Base-by-base conservation (phyloP, 2,888 invertebrate species). In the Argyresthia goedartella region DNA sequence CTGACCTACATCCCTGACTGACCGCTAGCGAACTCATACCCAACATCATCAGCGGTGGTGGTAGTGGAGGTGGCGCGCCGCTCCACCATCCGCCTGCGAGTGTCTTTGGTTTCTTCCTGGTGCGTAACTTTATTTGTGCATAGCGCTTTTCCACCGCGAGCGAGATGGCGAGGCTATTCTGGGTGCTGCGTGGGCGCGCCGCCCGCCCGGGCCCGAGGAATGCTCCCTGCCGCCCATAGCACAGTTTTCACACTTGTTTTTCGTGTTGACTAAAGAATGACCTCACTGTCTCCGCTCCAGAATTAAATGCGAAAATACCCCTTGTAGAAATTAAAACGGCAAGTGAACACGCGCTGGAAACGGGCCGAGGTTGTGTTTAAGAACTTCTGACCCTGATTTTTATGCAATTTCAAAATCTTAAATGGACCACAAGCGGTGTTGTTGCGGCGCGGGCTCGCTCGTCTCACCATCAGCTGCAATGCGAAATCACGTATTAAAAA, bases 141-240 rank as follows among this genome's bases (percentile, higher is more conserved):
- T 76, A 77, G 77, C 79, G 78, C 76, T 76, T 25, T 80, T 76
- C 74, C 79, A 57, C 72, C 65, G 70, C 73, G 79, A 71, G 78
- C 75, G 73, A 71, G 75, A 72, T 71, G 71, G 72, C 67, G 75
- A 67, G 73, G 75, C 82, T 82, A 82, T 81, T 81, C 81, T 79
- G 69, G 77, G 77, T 68, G 64, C 58, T 60, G 60, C 62, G 57
- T 55, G 56, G 55, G 53, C 64, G 67, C 63, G 62, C 59, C 57
- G 56, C 56, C 57, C 59, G 63, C 60, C 57, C 15, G 36, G 36
- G 14, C 48, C 44, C 44, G 14, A 65, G 67, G 67, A 67, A 69
- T 69, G 67, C 61, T 39, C 39, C 39, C n/a, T 8, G n/a, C 10
- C 25, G 25, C 25, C 25, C 25, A 25, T 25, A 25, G 64, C 61